These are phyloP conservation scores for Antedon mediterranea DNA, from an alignment of 53 echinoderm and acorn worm genomes.

Conservation along the genomic window DNA sequence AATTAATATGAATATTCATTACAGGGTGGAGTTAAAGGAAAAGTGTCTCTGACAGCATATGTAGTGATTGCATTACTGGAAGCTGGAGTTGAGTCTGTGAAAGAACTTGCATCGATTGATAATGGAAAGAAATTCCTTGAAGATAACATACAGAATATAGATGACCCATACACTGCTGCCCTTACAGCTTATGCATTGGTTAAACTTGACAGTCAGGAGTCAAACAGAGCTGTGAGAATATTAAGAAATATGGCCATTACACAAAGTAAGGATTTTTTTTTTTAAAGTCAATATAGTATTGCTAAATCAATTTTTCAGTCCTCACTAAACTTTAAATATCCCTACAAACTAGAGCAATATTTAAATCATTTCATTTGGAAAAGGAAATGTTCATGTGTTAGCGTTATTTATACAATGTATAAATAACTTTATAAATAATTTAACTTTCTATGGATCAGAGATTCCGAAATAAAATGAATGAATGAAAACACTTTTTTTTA, in stretches of 20 bases:
- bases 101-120: slow-evolving; percentile 44
- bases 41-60: slow-evolving; percentile 83
- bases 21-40: slow-evolving; percentile 90
- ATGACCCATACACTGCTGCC: slow-evolving; percentile 87
- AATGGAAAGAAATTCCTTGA: slow-evolving; percentile 80
- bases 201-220: slow-evolving; percentile 39
- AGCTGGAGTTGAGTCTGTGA: slow-evolving; percentile 45
- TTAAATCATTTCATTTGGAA: too few species aligned
- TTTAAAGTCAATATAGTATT: neutral
- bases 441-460: too few species aligned
- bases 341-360: too few species aligned
- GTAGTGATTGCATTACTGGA: slow-evolving; percentile 85
- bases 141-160: slow-evolving; percentile 42
- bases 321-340: too few species aligned
- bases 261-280: slow-evolving; percentile 45
- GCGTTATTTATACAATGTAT: too few species aligned
- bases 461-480: too few species aligned
- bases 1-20: neutral
- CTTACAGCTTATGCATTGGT: slow-evolving; percentile 77
- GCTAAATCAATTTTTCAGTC: neutral
- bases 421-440: too few species aligned
- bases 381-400: too few species aligned
- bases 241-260: slow-evolving; percentile 52
- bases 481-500: too few species aligned
- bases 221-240: slow-evolving; percentile 44